Conservation (phyloP, 2,113 vertebrate genomes). For the Acrocephalus kingi region DNA sequence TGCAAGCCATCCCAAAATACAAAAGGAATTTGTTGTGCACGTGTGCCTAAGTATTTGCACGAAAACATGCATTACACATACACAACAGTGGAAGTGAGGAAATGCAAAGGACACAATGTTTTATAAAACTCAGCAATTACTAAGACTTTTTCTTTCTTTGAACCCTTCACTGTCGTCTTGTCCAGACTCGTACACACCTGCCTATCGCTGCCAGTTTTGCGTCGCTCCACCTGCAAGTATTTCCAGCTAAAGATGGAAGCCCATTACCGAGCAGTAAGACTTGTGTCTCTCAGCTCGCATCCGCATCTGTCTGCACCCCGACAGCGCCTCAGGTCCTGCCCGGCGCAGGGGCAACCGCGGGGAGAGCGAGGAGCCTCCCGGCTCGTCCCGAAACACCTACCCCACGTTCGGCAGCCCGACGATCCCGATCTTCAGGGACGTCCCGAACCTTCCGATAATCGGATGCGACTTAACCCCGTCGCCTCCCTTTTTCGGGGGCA, state of each 20-base stretch:
- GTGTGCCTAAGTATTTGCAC: accelerated
- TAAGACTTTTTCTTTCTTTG: neutral
- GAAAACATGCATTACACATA: neutral
- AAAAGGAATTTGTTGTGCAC: neutral
- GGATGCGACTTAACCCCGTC: conserved; percentile 86
- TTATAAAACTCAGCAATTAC: neutral
- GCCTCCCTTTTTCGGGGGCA: conserved; percentile 94
- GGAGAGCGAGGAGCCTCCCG: neutral
- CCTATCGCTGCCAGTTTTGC: neutral
- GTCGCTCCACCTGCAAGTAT: neutral
- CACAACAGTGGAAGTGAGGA: accelerated
- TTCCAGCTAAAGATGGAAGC: neutral
- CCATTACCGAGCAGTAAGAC: accelerated
- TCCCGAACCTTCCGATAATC: conserved; percentile 96
- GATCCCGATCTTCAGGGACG: conserved; percentile 96
- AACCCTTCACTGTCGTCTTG: neutral
- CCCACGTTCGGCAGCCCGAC: conserved; percentile 98
- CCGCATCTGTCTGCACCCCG: accelerated
- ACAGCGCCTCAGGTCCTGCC: accelerated
- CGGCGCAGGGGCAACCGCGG: neutral
- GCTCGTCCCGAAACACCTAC: conserved; percentile 67
- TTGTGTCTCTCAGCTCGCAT: accelerated
- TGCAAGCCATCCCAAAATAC: accelerated
- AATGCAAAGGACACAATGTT: accelerated
- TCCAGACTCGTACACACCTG: neutral